Conservation (phyloP, 2,113 vertebrate genomes). For the Rhabdornis inornatus region DNA sequence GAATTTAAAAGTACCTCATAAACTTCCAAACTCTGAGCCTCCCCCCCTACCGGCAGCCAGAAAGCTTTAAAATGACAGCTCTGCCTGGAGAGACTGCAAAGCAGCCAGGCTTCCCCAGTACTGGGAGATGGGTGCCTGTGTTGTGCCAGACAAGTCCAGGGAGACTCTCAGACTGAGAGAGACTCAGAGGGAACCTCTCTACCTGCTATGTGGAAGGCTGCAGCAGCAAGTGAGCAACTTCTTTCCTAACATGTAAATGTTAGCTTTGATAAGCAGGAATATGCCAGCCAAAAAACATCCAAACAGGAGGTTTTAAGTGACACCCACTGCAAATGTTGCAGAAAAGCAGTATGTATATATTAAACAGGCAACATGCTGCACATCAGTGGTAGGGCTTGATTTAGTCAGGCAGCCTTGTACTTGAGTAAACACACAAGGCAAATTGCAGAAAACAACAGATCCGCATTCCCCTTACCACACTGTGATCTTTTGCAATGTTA, state of each 20-base stretch:
- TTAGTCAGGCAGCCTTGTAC: not conserved
- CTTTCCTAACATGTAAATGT: not conserved
- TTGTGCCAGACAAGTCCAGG: not conserved
- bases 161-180: not conserved
- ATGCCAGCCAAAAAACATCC: not conserved
- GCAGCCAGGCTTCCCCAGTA: not conserved
- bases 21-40: not conserved
- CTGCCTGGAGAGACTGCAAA: not conserved
- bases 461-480: fast-evolving
- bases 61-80: not conserved
- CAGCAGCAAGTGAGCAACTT: not conserved
- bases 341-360: not conserved
- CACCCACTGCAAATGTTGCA: not conserved
- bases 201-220: not conserved
- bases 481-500: not conserved
- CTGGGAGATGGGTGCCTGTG: not conserved
- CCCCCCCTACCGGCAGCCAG: not conserved
- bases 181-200: not conserved
- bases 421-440: not conserved
- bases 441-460: not conserved
- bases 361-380: fast-evolving
- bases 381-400: not conserved
- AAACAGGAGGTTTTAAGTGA: not conserved
- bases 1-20: not conserved
- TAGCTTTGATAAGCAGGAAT: not conserved